A percentile compares a stretch with the other conserved stretches of the same genome.
Evolutionary conservation across 2,888 invertebrate species (phyloP).

Genomic region (Heliconius ethilla): DNA sequence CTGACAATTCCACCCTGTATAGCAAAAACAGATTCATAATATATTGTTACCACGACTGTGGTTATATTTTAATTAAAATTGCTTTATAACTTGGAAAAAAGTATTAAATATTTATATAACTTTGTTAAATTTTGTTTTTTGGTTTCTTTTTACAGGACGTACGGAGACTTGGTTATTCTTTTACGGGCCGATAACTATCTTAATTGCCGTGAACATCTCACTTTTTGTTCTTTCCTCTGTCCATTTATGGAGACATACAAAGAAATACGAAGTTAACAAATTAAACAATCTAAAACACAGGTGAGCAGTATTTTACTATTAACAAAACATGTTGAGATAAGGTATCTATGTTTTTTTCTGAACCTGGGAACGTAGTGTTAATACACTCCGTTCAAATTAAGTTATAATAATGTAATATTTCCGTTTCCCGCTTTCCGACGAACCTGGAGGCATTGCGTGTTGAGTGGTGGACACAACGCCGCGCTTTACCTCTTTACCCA

Average conservation of each 20-base stretch:
- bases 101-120: background rate
- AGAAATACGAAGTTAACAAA: constrained; percentile 76
- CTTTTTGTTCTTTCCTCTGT: constrained; percentile 83
- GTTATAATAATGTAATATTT: no score
- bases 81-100: background rate
- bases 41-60: background rate
- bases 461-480: no score
- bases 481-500: no score
- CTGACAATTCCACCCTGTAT: no score
- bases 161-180: constrained; percentile 84
- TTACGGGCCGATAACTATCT: constrained; percentile 84
- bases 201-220: constrained; percentile 81
- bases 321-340: background rate
- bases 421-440: no score
- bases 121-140: background rate
- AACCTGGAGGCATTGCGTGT: no score
- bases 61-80: background rate
- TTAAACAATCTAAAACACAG: constrained; percentile 81
- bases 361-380: no score
- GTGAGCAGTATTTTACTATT: constrained; percentile 61
- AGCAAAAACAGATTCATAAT: background rate
- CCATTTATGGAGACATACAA: constrained; percentile 80
- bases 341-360: no score
- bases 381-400: no score
- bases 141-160: constrained; percentile 63